phyloP scores from a whole-genome alignment of 2,797 vertebrate genomes.

The Helarctos malayanus region DNA sequence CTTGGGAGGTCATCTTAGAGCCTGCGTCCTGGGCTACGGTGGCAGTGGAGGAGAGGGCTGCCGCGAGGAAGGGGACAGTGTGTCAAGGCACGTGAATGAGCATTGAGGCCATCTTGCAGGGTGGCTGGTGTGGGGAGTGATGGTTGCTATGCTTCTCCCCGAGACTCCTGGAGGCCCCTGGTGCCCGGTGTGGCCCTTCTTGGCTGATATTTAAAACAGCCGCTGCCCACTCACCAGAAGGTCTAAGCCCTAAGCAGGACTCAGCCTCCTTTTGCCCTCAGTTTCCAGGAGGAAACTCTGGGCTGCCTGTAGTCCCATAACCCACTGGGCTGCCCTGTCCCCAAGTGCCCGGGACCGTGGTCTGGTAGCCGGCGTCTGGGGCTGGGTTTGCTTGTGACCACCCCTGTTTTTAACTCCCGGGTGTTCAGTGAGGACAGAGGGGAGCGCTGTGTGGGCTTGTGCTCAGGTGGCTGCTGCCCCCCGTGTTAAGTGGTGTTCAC shows the following conservation, averaged over 20 bases:
- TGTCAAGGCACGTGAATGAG: accelerated
- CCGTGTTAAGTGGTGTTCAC: accelerated
- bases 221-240: accelerated
- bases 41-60: background rate
- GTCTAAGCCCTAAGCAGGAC: background rate
- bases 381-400: background rate
- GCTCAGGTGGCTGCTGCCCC: accelerated
- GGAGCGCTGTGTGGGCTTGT: accelerated
- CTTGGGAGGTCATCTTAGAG: background rate
- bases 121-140: background rate
- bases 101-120: accelerated
- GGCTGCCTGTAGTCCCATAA: background rate
- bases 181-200: background rate
- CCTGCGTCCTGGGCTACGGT: accelerated
- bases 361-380: accelerated
- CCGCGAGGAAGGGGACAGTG: background rate
- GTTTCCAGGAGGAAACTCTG: background rate
- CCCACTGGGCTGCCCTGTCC: background rate
- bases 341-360: background rate
- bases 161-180: background rate
- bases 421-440: background rate
- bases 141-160: accelerated
- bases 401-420: background rate
- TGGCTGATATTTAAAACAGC: background rate
- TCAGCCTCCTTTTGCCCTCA: background rate